Percentiles rank a stretch among this genome's conserved stretches.
Evolutionary conservation across 2,888 invertebrate genomes (phyloP).

Genomic region (Trichopria drosophilae): DNA sequence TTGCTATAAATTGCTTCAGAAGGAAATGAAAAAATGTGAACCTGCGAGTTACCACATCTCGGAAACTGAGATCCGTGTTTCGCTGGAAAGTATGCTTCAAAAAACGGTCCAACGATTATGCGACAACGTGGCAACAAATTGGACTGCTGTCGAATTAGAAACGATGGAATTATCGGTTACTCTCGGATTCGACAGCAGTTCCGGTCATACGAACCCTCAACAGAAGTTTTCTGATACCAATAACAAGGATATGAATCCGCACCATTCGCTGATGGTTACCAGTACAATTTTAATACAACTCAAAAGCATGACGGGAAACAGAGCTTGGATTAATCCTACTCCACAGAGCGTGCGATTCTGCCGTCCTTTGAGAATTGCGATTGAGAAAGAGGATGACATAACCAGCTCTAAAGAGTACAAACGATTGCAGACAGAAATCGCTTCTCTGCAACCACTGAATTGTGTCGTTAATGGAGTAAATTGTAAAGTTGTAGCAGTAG

Average conservation of each 20-base stretch:
- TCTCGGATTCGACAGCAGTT: not conserved
- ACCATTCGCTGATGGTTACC: not conserved
- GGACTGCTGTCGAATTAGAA: not conserved
- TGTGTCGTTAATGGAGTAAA: not conserved
- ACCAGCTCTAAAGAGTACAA: not conserved
- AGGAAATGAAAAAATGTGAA: not conserved
- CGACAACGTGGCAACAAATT: not conserved
- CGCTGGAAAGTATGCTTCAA: conserved; percentile 1
- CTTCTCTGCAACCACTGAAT: not conserved
- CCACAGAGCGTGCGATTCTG: too few relatives aligned
- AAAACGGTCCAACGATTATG: conserved; percentile 5
- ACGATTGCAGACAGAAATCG: not conserved
- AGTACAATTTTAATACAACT: conserved; percentile 1
- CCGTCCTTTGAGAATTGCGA: not conserved
- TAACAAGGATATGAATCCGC: not conserved
- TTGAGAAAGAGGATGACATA: not conserved
- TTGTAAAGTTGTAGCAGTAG: not conserved
- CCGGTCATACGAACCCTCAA: not conserved
- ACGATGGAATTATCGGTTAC: not conserved
- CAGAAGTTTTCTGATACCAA: not conserved
- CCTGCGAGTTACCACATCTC: not conserved
- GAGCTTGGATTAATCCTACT: too few relatives aligned
- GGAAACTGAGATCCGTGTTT: not conserved
- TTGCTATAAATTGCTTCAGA: not conserved
- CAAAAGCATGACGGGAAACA: not conserved